Base-by-base conservation (phyloP, 30 jellyfish, hydroid and myxozoan genomes). In the Sanderia malayensis region DNA sequence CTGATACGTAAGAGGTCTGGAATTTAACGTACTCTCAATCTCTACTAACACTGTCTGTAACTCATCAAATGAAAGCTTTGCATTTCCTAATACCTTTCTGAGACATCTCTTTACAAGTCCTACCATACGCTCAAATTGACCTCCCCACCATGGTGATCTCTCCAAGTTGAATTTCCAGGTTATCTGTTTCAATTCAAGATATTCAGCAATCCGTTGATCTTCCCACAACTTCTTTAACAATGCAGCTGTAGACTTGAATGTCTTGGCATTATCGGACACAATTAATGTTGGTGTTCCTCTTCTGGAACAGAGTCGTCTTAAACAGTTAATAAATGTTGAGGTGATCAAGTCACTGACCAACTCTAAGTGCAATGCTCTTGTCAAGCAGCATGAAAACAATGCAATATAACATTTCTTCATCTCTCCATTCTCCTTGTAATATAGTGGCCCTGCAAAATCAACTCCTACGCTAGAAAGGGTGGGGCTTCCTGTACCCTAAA, bases 121-220 rank as follows among this genome's bases (percentile, higher is more conserved):
- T 11, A 70, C 76, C 74, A 82, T 2, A 0, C 87, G 44, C 29
- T 82, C 87, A 46, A 41, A 60, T 27, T 57, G 44, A 17, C 94
- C 86, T 20, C 94, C 87, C 81, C 74, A 61, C 94, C 94, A 82
- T 10, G 94, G 85, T n/a, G 87, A 59, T 30, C 84, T 59, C 23
- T 0, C 44, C 3, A 59, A 34, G 44, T 55, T 81, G 70, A 81
- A 81, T 24, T 53, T 55, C 94, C 94, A 81, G 6, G 44, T 66
- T 23, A 81, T 25, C 2, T 18, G 49, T 25, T 31, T 60, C 13
- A 4, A 3, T 20, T 4, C 10, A 58, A 60, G 7, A 21, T 7
- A 60, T 3, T 66, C 78, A 2, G 4, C 21, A 15, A 32, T 2
- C 13, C 2, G 4, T 66, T 7, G 22, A 7, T 73, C 31, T 25